Evolutionary conservation across 2,888 invertebrate species (phyloP), one percentile per base, ranked within the genome.

Genomic region (Ochlodes sylvanus): DNA sequence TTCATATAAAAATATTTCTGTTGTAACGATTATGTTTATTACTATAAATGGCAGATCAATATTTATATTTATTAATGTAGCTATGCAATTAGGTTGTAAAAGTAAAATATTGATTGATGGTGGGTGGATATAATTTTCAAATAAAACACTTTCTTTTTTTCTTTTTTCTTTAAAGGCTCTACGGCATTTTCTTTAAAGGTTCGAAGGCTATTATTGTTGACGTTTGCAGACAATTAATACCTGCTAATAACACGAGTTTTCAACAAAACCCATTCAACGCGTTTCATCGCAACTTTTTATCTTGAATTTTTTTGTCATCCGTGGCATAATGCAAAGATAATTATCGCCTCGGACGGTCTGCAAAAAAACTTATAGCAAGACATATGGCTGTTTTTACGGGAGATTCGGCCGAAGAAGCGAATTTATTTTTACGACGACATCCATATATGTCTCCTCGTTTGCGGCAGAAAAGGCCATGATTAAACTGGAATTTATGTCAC

Each of bases 321-420:
- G 61, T 34, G 34, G 44, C 67, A 58, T 66, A 61, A 67, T 61
- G 67, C 61, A 61, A 61, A 67, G 67, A 67, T 67, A 67, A 67
- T 67, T 67, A 67, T 69, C 60, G 55, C 61, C 65, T 63, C 58
- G 52, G 63, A 55, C 17, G 61, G 55, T 5, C 44, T 10, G 34
- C 67, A 61, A 54, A 67, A 67, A 67, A 67, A 67, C 50, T 60
- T 58, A 58, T 60, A 52, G 58, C 50, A 66, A 66, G 58, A 66
- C 55, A 55, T 55, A 67, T 67, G 67, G 67, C 44, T 15, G 54
- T 67, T 61, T 61, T 67, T 67, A 67, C 34, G 55, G 70, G 71
- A 70, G 72, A 74, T 75, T 75, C 72, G 67, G 69, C 64, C 69
- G 70, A 76, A 71, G 74, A 70, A 71, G 71, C 70, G 71, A 71